These are phyloP conservation scores for Sandelia bainsii DNA, from an alignment of 2,797 vertebrate genomes.

Conservation along the genomic window DNA sequence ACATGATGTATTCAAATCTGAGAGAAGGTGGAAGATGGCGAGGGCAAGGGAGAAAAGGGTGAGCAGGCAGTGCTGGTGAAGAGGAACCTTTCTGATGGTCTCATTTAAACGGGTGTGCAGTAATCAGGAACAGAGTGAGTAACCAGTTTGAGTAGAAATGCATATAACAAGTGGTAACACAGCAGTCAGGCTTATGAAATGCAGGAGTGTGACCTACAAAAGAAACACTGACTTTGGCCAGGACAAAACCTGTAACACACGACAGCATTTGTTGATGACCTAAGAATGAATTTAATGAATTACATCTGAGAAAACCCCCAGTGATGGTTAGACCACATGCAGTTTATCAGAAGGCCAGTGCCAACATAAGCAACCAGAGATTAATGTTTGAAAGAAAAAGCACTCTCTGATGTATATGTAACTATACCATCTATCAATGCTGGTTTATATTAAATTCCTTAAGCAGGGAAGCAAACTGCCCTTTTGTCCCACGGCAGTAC, in stretches of 20 bases:
- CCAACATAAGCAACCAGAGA: constrained; percentile 50
- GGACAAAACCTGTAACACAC: constrained; percentile 15
- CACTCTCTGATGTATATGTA: constrained; percentile 60
- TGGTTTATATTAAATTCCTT: constrained; percentile 80
- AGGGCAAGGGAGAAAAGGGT: constrained; percentile 3
- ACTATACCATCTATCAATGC: constrained; percentile 71
- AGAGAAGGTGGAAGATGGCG: constrained; percentile 33
- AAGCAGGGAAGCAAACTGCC: constrained; percentile 77
- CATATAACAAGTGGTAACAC: constrained; percentile 55
- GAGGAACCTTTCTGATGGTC: constrained; percentile 33
- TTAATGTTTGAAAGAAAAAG: constrained; percentile 62
- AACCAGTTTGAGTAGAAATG: constrained; percentile 43
- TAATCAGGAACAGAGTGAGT: constrained; percentile 48
- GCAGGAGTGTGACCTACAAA: constrained; percentile 40
- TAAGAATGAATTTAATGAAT: constrained; percentile 44
- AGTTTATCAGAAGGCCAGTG: constrained; percentile 48
- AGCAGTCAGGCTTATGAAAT: constrained; percentile 47
- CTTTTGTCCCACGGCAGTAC: constrained; percentile 79
- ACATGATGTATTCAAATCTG: constrained; percentile 53
- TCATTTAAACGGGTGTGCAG: constrained; percentile 54
- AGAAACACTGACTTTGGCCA: constrained; percentile 27
- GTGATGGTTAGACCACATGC: constrained; percentile 45
- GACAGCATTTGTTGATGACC: constrained; percentile 42
- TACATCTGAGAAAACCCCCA: constrained; percentile 43
- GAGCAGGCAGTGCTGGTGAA: constrained; percentile 14